Evolutionary conservation across 1,140 invertebrate species (phyloP).

Genomic region (Drosophila ironensis): DNA sequence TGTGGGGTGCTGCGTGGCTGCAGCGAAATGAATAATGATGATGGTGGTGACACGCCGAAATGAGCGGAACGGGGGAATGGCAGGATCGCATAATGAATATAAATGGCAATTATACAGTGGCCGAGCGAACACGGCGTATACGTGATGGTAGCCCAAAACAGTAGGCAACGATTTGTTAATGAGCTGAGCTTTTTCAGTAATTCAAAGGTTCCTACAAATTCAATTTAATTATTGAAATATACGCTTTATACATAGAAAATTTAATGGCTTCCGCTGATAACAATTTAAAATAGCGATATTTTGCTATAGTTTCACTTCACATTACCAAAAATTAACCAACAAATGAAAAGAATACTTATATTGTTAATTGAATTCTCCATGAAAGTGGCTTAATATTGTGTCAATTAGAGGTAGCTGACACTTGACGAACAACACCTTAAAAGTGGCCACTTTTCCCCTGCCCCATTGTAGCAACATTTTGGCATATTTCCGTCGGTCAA

Average conservation of each 20-base stretch:
- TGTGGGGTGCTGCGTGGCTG: background rate
- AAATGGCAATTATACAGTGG: slow-evolving; percentile 71
- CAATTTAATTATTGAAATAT: no score
- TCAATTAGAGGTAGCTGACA: slow-evolving; percentile 56
- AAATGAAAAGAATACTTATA: no score
- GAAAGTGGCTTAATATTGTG: no score
- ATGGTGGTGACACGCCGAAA: slow-evolving; percentile 59
- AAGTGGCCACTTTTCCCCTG: slow-evolving; percentile 15
- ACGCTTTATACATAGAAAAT: no score
- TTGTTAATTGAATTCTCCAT: no score
- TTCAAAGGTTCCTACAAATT: no score
- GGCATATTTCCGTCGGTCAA: slow-evolving; percentile 66
- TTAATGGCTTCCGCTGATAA: no score
- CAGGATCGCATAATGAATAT: slow-evolving; percentile 65
- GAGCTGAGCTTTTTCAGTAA: background rate
- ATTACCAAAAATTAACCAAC: no score
- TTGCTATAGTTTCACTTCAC: no score
- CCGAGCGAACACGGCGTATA: slow-evolving; percentile 41
- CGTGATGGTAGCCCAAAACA: slow-evolving; percentile 28
- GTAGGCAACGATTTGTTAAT: slow-evolving; percentile 27
- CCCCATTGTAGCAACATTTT: slow-evolving; percentile 36
- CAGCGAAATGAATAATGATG: slow-evolving; percentile 73
- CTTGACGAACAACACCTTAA: slow-evolving; percentile 69
- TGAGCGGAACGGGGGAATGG: slow-evolving; percentile 40
- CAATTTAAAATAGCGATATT: no score